Percentiles rank a stretch among this genome's conserved stretches.
Evolutionary conservation across 2,797 vertebrate species (phyloP).

Genomic region (Crenichthys baileyi): DNA sequence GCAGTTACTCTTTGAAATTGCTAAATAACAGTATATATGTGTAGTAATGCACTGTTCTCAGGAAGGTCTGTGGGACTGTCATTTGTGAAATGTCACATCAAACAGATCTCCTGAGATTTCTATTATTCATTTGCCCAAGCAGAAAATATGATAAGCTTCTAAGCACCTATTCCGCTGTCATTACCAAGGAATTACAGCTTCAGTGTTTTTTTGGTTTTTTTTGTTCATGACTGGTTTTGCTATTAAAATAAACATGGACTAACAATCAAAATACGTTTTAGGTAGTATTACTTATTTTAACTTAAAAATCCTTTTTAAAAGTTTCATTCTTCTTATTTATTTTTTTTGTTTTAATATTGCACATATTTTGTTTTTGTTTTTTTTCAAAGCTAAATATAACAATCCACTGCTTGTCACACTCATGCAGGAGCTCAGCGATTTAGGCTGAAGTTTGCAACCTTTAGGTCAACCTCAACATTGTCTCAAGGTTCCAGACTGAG

Average conservation of each 20-base stretch:
- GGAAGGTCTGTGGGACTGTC: conserved; percentile 41
- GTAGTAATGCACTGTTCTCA: conserved; percentile 34
- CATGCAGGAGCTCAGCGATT: conserved; percentile 44
- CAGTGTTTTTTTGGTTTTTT: conserved; percentile 39
- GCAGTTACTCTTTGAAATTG: conserved; percentile 8
- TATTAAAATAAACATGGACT: conserved; percentile 33
- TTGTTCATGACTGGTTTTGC: conserved; percentile 46
- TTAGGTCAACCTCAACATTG: conserved; percentile 64
- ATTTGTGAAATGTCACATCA: conserved; percentile 59
- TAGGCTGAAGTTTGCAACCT: conserved; percentile 51
- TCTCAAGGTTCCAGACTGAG: conserved; percentile 40
- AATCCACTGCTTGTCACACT: conserved; percentile 21
- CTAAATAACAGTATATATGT: neutral
- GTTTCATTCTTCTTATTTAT: neutral
- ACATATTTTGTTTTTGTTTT: neutral
- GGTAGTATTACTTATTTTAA: neutral
- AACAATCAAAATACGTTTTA: neutral
- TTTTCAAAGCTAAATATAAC: conserved; percentile 3
- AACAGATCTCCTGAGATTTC: conserved; percentile 62
- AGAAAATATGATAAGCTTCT: conserved; percentile 54
- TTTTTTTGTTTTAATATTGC: neutral
- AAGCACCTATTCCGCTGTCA: conserved; percentile 49
- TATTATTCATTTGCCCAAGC: conserved; percentile 54
- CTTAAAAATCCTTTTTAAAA: neutral
- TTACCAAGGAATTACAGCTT: conserved; percentile 63